A percentile compares a stretch with the other conserved stretches of the same genome.
Evolutionary conservation across 1,140 invertebrate species (phyloP).

Genomic region (Notospermus geniculatus): DNA sequence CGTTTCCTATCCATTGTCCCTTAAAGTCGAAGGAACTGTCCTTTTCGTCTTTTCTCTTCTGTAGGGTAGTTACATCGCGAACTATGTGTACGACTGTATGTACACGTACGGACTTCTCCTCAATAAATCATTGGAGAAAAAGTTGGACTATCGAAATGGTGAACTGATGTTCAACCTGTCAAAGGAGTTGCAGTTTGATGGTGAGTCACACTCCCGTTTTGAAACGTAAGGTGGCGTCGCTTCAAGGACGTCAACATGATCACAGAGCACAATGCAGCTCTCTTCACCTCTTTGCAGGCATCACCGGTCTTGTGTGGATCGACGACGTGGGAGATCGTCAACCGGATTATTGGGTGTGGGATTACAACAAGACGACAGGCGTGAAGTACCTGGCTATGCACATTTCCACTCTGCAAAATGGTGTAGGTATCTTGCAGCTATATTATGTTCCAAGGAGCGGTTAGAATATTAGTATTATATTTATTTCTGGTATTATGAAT

Average conservation of each 20-base stretch:
- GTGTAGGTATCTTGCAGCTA: too few relatives aligned
- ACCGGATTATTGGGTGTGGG: constrained; percentile 7
- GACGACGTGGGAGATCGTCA: background rate
- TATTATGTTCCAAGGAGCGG: too few relatives aligned
- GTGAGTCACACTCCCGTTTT: constrained; percentile 29
- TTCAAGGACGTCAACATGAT: too few relatives aligned
- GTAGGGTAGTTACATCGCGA: background rate
- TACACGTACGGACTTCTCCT: background rate
- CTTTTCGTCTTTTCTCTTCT: background rate
- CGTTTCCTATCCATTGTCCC: too few relatives aligned
- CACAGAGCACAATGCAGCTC: too few relatives aligned
- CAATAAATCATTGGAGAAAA: background rate
- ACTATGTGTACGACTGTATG: constrained; percentile 3
- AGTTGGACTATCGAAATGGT: background rate
- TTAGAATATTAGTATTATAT: too few relatives aligned
- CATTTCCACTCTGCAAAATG: background rate
- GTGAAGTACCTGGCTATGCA: background rate
- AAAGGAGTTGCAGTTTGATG: constrained; percentile 9
- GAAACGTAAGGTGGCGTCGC: too few relatives aligned
- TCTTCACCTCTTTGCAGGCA: background rate
- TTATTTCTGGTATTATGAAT: too few relatives aligned
- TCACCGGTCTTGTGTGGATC: background rate
- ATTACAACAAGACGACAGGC: background rate
- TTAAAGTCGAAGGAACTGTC: too few relatives aligned
- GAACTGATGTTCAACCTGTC: constrained; percentile 1